phyloP scores from a whole-genome alignment of 2,888 invertebrate species.

The Aleiodes leptofemur region DNA sequence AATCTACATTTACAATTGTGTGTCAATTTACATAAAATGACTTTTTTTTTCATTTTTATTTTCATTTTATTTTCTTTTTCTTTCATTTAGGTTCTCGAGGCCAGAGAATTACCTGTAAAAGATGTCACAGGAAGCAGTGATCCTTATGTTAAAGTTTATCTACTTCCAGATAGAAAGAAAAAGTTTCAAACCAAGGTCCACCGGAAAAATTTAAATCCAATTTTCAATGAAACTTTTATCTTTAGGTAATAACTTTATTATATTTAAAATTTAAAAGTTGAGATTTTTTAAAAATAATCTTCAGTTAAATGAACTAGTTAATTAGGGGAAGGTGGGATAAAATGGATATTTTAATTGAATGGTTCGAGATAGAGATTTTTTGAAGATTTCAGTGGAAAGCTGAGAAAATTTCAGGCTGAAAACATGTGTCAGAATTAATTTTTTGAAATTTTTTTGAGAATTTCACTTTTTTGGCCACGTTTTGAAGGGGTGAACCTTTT shows the following conservation, averaged over 20 bases:
- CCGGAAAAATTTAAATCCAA: constrained; percentile 86
- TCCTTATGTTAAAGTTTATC: constrained; percentile 91
- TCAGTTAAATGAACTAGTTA: neutral
- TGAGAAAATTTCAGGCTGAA: no score
- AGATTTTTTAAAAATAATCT: neutral
- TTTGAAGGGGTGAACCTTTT: no score
- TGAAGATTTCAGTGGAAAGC: no score
- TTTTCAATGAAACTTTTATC: constrained; percentile 90
- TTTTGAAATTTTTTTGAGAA: no score
- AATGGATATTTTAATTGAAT: no score
- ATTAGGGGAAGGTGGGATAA: no score
- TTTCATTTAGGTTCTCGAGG: constrained; percentile 80
- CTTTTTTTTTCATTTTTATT: neutral
- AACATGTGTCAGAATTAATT: no score
- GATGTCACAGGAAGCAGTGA: constrained; percentile 91
- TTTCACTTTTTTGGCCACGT: no score
- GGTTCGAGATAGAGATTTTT: no score
- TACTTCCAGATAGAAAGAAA: constrained; percentile 89
- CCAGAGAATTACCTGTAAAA: constrained; percentile 87
- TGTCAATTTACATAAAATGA: constrained; percentile 18
- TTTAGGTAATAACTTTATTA: constrained; percentile 79
- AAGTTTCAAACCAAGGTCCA: constrained; percentile 92
- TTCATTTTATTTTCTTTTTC: neutral
- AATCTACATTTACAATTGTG: constrained; percentile 14
- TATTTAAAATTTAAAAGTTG: neutral